phyloP scores from a whole-genome alignment of 2,113 vertebrate species.

The Peromyscus polionotus region DNA sequence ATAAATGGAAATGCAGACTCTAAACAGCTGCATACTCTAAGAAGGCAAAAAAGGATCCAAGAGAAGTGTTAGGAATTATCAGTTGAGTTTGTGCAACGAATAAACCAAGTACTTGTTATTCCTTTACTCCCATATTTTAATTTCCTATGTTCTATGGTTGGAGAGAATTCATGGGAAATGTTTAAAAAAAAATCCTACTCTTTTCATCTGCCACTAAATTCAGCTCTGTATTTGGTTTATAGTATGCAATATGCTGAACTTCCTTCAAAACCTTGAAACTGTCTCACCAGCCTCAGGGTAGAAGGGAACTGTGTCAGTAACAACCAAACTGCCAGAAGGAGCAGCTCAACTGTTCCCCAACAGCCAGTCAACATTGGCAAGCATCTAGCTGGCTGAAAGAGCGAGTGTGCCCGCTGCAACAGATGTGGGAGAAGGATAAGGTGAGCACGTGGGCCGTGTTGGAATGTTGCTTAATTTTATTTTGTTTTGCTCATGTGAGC shows the following conservation, averaged over 20 bases:
- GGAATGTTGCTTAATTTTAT: conserved; percentile 46
- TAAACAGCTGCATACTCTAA: not conserved
- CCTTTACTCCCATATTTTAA: conserved; percentile 20
- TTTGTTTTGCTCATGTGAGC: rapidly evolving
- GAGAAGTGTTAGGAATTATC: conserved; percentile 33
- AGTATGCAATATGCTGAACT: conserved; percentile 58
- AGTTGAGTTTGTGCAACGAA: conserved; percentile 18
- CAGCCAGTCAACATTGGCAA: conserved; percentile 25
- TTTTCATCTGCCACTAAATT: conserved; percentile 38
- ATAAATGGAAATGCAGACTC: not conserved
- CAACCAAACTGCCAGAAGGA: conserved; percentile 58
- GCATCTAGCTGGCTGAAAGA: not conserved
- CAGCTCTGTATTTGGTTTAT: conserved; percentile 50
- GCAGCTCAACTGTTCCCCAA: conserved; percentile 59
- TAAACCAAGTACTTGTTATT: conserved; percentile 54
- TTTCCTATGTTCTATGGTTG: not conserved
- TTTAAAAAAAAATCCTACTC: not conserved
- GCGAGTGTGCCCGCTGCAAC: not conserved
- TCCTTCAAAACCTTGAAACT: conserved; percentile 65
- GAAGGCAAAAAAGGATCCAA: conserved; percentile 31
- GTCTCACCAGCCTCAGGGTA: conserved; percentile 48
- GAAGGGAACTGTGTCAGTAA: conserved; percentile 49
- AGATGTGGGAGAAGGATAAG: not conserved
- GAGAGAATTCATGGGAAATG: not conserved
- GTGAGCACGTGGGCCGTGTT: not conserved